Percentiles rank a stretch among this genome's conserved stretches.
These are phyloP conservation scores for Octodon degus DNA, from an alignment of 2,113 vertebrate species.

Conservation along the genomic window DNA sequence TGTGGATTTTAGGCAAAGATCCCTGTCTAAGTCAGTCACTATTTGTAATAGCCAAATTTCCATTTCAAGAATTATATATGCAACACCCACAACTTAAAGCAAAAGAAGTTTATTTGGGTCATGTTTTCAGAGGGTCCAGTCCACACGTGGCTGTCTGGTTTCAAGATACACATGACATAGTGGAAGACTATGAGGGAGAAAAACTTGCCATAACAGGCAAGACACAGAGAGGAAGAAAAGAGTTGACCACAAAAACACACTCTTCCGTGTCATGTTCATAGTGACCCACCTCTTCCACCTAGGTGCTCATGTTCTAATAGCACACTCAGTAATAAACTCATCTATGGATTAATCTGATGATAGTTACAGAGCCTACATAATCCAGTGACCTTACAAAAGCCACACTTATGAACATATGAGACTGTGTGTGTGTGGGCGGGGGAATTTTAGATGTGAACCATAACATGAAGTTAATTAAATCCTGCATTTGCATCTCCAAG, in stretches of 20 bases:
- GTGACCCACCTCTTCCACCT: not conserved
- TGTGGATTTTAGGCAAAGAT: conserved; percentile 11
- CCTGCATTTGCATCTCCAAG: not conserved
- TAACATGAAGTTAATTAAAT: conserved; percentile 20
- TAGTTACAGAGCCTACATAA: not conserved
- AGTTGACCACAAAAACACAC: not conserved
- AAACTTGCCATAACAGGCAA: not conserved
- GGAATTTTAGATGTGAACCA: not conserved
- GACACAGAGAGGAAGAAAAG: not conserved
- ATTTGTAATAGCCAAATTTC: not conserved
- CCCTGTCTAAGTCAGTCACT: not conserved
- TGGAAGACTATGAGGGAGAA: not conserved
- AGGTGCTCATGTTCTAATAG: not conserved
- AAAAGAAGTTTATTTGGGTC: not conserved
- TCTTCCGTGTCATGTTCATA: not conserved
- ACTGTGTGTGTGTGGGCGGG: not conserved
- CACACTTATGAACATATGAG: not conserved
- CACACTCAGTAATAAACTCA: not conserved
- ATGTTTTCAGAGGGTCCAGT: not conserved
- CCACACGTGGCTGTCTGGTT: not conserved
- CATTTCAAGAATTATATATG: not conserved
- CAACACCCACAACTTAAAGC: not conserved
- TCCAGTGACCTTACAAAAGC: not conserved
- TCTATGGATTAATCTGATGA: not conserved
- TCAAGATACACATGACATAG: not conserved